Conservation (phyloP, 2,113 vertebrate genomes). For the Tupaia tana region DNA sequence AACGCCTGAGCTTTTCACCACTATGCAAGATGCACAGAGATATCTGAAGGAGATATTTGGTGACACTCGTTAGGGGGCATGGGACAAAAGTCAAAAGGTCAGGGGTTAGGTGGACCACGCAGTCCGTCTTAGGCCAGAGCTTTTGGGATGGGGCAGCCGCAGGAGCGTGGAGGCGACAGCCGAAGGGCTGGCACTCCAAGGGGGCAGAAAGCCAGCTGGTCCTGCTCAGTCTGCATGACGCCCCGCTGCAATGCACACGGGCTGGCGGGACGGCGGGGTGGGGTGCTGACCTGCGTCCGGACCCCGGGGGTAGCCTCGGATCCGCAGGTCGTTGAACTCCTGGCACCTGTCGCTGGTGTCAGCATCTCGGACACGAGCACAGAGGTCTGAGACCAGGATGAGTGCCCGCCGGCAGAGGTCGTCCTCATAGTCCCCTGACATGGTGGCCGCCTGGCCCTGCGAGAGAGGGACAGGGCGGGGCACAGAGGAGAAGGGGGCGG, state of each 20-base stretch:
- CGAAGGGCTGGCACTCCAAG: not conserved
- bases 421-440: slow-evolving; percentile 96
- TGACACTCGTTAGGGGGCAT: not conserved
- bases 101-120: not conserved
- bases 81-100: not conserved
- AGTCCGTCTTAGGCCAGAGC: not conserved
- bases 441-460: slow-evolving; percentile 81
- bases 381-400: slow-evolving; percentile 92
- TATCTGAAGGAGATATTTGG: not conserved
- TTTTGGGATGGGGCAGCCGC: not conserved
- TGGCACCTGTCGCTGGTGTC: slow-evolving; percentile 92
- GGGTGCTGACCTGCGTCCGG: slow-evolving; percentile 88
- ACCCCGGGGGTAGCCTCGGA: slow-evolving; percentile 87
- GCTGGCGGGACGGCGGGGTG: not conserved
- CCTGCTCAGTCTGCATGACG: not conserved
- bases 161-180: not conserved
- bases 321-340: slow-evolving; percentile 90
- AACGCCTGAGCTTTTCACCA: not conserved
- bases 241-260: not conserved
- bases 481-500: not conserved
- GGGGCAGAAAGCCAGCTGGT: not conserved
- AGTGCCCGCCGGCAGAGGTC: slow-evolving; percentile 93
- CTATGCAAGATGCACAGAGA: not conserved
- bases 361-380: slow-evolving; percentile 88
- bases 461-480: not conserved